Evolutionary conservation across 2,113 vertebrate species (phyloP).

Genomic region (Hydrochoerus hydrochaeris): DNA sequence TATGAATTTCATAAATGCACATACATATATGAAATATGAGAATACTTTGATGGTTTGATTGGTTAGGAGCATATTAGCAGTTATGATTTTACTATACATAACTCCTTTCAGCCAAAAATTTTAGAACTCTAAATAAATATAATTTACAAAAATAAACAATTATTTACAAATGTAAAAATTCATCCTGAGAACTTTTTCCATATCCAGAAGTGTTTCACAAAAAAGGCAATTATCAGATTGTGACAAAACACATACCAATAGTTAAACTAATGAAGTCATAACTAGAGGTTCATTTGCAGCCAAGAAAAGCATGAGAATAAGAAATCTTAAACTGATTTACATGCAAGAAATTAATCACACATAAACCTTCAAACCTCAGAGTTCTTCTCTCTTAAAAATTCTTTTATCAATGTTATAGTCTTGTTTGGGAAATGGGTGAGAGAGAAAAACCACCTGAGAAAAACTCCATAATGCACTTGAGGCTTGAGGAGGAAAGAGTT

Average conservation of each 20-base stretch:
- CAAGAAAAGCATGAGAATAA: background rate
- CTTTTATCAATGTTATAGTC: background rate
- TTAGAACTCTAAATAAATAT: slow-evolving; percentile 54
- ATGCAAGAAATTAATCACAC: background rate
- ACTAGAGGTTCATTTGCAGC: background rate
- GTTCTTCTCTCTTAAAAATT: slow-evolving; percentile 43
- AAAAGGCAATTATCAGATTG: slow-evolving; percentile 11
- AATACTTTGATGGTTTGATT: background rate
- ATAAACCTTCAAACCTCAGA: background rate
- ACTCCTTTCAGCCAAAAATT: background rate
- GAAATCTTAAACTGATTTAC: slow-evolving; percentile 3
- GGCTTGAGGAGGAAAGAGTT: background rate
- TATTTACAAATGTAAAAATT: slow-evolving; percentile 64
- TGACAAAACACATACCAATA: background rate
- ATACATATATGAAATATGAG: background rate
- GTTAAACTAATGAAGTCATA: background rate
- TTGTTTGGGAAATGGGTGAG: background rate
- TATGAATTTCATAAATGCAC: background rate
- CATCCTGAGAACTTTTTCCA: slow-evolving; percentile 46
- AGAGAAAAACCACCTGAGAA: background rate
- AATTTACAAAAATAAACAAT: slow-evolving; percentile 19
- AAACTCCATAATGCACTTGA: background rate
- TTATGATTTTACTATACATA: background rate
- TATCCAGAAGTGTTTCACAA: slow-evolving; percentile 46
- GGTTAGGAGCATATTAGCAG: background rate